Evolutionary conservation across 2,113 vertebrate species (phyloP).

Genomic region (Taurulus bubalis): DNA sequence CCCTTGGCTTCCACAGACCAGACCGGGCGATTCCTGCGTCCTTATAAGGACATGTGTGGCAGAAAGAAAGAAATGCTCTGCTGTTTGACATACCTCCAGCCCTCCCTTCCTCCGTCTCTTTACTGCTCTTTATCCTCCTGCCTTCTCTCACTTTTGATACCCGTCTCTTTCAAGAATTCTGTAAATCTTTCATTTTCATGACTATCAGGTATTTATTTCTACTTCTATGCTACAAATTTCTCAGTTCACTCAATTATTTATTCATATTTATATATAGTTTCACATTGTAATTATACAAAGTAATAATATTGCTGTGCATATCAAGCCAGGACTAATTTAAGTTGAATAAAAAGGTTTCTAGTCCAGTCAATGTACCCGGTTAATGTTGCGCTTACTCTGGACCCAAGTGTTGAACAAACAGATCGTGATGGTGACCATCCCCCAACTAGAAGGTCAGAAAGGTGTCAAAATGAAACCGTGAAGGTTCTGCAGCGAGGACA

Average conservation of each 20-base stretch:
- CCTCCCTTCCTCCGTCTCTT: not conserved
- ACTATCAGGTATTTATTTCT: too few species aligned
- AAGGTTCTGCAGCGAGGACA: conserved; percentile 7
- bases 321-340: too few species aligned
- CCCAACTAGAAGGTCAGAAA: not conserved
- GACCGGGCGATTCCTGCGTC: conserved; percentile 12
- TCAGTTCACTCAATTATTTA: too few species aligned
- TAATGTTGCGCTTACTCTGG: not conserved
- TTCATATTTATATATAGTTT: too few species aligned
- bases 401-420: not conserved
- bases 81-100: not conserved
- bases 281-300: not conserved
- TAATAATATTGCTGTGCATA: not conserved
- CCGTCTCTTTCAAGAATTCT: not conserved
- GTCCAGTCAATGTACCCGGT: not conserved
- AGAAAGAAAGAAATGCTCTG: not conserved
- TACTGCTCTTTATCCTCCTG: too few species aligned
- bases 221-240: too few species aligned
- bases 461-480: not conserved
- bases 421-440: not conserved
- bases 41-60: conserved; percentile 30
- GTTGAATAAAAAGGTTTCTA: not conserved
- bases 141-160: not conserved
- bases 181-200: not conserved
- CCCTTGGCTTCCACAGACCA: conserved; percentile 23